These are phyloP conservation scores for Caenorhabditis sp. DNA, from an alignment of 2,888 invertebrate species.

Conservation along the genomic window DNA sequence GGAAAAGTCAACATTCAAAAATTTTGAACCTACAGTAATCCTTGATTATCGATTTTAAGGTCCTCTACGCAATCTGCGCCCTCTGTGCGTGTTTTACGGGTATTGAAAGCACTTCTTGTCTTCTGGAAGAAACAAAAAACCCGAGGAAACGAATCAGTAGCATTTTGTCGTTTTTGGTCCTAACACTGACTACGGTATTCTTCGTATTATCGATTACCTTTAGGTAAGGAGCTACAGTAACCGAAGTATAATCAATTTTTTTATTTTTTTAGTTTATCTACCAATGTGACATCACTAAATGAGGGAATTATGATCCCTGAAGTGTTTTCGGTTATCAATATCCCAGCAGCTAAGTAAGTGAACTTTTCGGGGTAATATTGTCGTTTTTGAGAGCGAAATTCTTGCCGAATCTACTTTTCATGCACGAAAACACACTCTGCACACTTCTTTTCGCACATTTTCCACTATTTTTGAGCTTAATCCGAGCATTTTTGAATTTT, in stretches of 20 bases:
- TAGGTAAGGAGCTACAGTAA: constrained; percentile 27
- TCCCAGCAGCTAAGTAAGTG: constrained; percentile 69
- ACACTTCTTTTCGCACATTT: too few species aligned
- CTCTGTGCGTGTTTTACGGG: constrained; percentile 65
- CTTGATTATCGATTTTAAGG: constrained; percentile 9
- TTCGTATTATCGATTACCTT: constrained; percentile 52
- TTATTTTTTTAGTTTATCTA: constrained; percentile 58
- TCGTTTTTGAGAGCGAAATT: background rate
- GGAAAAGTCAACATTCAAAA: too few species aligned
- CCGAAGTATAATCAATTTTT: background rate
- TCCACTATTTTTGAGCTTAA: too few species aligned
- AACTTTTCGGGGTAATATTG: background rate
- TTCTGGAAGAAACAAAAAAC: constrained; percentile 69
- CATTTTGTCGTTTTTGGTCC: constrained; percentile 43
- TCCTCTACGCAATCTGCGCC: constrained; percentile 60
- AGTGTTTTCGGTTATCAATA: constrained; percentile 66
- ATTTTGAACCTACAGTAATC: background rate
- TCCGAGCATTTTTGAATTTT: too few species aligned
- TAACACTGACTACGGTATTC: constrained; percentile 49
- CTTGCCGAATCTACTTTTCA: background rate
- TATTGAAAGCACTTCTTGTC: constrained; percentile 64
- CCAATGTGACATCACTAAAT: constrained; percentile 60
- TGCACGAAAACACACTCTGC: constrained; percentile 1
- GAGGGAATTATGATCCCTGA: constrained; percentile 63
- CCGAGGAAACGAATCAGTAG: constrained; percentile 53